A percentile compares a stretch with the other conserved stretches of the same genome.
phyloP scores from a whole-genome alignment of 1,140 invertebrate genomes.

The Physella acuta region DNA sequence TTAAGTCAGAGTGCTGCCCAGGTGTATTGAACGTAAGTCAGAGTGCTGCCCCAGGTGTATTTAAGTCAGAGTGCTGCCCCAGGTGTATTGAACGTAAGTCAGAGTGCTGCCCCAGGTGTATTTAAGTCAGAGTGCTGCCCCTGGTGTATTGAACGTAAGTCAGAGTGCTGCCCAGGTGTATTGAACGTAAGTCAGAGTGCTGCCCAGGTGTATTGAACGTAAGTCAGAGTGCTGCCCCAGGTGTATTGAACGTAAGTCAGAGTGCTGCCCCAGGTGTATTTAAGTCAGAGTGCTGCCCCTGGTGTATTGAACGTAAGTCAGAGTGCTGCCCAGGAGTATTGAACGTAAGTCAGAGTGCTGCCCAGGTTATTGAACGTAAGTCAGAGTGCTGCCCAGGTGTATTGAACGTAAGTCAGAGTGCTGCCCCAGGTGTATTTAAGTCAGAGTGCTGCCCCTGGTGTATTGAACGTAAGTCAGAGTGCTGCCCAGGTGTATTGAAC shows the following conservation, averaged over 20 bases:
- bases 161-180: conserved; percentile 87
- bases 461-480: conserved; percentile 67
- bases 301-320: conserved; percentile 67
- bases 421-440: conserved; percentile 74
- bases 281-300: conserved; percentile 86
- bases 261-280: too few species aligned
- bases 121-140: conserved; percentile 90
- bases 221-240: conserved; percentile 79
- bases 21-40: conserved; percentile 67
- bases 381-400: conserved; percentile 86
- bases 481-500: conserved; percentile 77
- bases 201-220: conserved; percentile 75
- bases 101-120: too few species aligned
- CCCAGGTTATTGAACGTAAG: conserved; percentile 67
- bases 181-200: conserved; percentile 69
- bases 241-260: conserved; percentile 66
- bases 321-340: conserved; percentile 84
- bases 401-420: conserved; percentile 69
- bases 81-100: conserved; percentile 67
- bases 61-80: conserved; percentile 75
- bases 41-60: conserved; percentile 84
- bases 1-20: conserved; percentile 89
- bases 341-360: conserved; percentile 75
- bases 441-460: conserved; percentile 83
- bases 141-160: conserved; percentile 67